These are phyloP conservation scores for Chamaetylas fuelleborni DNA, from an alignment of 2,113 vertebrate genomes.

Conservation along the genomic window DNA sequence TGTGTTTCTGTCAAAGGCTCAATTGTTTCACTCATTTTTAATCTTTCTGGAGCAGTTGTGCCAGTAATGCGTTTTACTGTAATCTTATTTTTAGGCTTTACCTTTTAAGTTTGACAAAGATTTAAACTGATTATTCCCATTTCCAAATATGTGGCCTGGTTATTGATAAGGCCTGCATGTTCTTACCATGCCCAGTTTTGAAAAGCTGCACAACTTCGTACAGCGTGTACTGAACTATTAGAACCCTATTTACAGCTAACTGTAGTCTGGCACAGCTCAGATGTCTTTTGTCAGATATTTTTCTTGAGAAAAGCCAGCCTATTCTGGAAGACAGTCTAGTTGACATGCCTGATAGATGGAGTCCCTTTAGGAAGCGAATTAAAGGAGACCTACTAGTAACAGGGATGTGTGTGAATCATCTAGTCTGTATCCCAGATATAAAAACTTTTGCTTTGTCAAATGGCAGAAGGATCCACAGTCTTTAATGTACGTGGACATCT, in stretches of 20 bases:
- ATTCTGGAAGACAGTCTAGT: not conserved
- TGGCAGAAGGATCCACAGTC: not conserved
- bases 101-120: not conserved
- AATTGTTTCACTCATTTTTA: not conserved
- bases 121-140: not conserved
- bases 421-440: not conserved
- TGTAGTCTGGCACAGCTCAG: not conserved
- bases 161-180: not conserved
- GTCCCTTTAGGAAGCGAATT: not conserved
- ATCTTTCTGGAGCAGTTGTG: not conserved
- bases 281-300: not conserved
- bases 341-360: not conserved
- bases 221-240: fast-evolving
- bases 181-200: not conserved
- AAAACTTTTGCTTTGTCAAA: not conserved
- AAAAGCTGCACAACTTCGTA: not conserved
- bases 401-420: not conserved
- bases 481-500: not conserved
- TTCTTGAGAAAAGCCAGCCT: not conserved
- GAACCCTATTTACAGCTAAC: not conserved
- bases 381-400: not conserved
- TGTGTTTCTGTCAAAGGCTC: not conserved
- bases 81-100: not conserved
- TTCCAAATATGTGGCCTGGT: not conserved
- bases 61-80: not conserved